Conservation (phyloP, 1,140 invertebrate species). For the Aphelinus atriplicis region DNA sequence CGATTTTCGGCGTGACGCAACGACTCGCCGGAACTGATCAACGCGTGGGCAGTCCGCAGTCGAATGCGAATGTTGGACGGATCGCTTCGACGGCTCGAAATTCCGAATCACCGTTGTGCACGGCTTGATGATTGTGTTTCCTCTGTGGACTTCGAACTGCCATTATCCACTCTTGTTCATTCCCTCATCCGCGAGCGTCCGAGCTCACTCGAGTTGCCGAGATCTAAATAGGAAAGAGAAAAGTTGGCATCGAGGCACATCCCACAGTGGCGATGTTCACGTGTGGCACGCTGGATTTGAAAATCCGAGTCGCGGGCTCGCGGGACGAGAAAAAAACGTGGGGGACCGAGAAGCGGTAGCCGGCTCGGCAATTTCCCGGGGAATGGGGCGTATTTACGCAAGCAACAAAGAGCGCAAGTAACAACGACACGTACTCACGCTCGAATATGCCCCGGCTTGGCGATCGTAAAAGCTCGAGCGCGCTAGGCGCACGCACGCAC, state of each 20-base stretch:
- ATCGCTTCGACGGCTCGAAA: no score
- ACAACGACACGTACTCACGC: conserved; percentile 40
- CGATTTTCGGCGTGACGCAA: no score
- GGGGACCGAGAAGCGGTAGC: background rate
- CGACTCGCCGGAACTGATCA: no score
- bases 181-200: no score
- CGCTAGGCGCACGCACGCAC: conserved; percentile 21
- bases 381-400: conserved; percentile 39
- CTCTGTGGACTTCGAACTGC: no score
- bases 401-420: conserved; percentile 38
- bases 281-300: conserved; percentile 17
- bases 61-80: no score
- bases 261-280: background rate
- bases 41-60: no score
- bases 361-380: conserved; percentile 32
- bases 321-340: background rate
- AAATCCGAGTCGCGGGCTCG: conserved; percentile 17
- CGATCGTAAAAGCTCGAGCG: conserved; percentile 36
- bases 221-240: no score
- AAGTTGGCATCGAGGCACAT: background rate
- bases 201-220: no score
- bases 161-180: no score
- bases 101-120: no score
- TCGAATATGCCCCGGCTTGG: conserved; percentile 15
- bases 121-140: no score